Percentiles rank a stretch among this genome's conserved stretches.
Conservation (phyloP, 2,888 invertebrate species). For the Watsonalla cultraria region DNA sequence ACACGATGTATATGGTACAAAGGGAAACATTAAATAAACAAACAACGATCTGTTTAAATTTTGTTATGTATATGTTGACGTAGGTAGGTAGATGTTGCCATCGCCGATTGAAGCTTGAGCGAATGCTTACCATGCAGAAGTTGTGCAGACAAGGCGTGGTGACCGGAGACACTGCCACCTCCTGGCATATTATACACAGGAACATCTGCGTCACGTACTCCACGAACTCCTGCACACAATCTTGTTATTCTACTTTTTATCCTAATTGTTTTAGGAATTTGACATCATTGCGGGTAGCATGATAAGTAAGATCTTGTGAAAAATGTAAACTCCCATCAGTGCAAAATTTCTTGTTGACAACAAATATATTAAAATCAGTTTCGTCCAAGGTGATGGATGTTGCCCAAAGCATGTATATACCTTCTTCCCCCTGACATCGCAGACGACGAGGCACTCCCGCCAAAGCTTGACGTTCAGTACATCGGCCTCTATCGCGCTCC, state of each 20-base stretch:
- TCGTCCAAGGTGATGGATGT: too few species aligned
- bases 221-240: slow-evolving; percentile 75
- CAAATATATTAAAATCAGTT: too few species aligned
- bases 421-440: slow-evolving; percentile 70
- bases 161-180: slow-evolving; percentile 83
- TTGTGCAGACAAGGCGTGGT: slow-evolving; percentile 87
- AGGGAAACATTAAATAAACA: background rate
- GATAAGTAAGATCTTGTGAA: too few species aligned
- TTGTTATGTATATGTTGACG: background rate
- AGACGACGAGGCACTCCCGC: slow-evolving; percentile 78
- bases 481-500: slow-evolving; percentile 72
- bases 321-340: too few species aligned
- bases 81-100: background rate
- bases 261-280: too few species aligned
- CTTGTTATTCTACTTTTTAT: background rate
- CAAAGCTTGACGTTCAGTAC: slow-evolving; percentile 81
- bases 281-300: too few species aligned
- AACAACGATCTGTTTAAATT: background rate
- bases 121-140: slow-evolving; percentile 81
- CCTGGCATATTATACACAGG: slow-evolving; percentile 89
- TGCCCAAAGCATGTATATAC: slow-evolving; percentile 21
- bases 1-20: too few species aligned
- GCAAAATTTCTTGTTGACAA: too few species aligned
- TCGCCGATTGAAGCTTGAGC: too few species aligned
- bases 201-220: slow-evolving; percentile 82